Conservation (phyloP, 1,140 invertebrate species). For the Drosophila micromelanica region DNA sequence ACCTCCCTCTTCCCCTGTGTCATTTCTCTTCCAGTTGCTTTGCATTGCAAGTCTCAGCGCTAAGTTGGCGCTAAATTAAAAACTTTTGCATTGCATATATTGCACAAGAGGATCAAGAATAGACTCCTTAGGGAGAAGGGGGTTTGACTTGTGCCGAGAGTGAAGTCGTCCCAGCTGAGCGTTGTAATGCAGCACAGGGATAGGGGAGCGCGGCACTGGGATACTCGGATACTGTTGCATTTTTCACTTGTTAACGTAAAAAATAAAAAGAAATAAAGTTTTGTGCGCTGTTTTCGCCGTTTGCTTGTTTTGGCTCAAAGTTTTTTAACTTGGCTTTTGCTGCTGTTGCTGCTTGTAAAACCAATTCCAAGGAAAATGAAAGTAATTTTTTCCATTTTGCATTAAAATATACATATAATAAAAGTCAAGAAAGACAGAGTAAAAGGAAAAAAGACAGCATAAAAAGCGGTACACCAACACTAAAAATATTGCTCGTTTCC, state of each 20-base stretch:
- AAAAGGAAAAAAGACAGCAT: neutral
- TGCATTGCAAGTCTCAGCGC: conserved; percentile 72
- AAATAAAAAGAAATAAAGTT: conserved; percentile 48
- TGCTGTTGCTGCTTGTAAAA: conserved; percentile 67
- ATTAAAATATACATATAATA: conserved; percentile 72
- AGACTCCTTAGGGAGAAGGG: neutral
- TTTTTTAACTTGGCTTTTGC: conserved; percentile 55
- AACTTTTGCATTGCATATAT: conserved; percentile 81
- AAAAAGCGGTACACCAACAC: conserved; percentile 2
- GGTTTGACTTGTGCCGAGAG: neutral
- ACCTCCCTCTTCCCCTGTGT: conserved; percentile 17
- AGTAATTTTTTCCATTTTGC: conserved; percentile 79
- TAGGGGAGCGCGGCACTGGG: neutral
- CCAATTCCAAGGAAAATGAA: conserved; percentile 80
- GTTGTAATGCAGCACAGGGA: conserved; percentile 49
- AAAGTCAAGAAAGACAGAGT: conserved; percentile 43
- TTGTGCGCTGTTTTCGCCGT: conserved; percentile 47
- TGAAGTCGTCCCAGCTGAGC: conserved; percentile 31
- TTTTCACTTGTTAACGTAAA: conserved; percentile 55
- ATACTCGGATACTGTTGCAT: conserved; percentile 58
- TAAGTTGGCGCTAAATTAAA: conserved; percentile 83
- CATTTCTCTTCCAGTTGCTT: conserved; percentile 75
- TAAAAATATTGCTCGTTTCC: conserved; percentile 22
- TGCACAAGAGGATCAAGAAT: conserved; percentile 46
- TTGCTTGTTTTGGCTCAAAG: conserved; percentile 60